Evolutionary conservation across 2,113 vertebrate genomes (phyloP).

Genomic region (Tyrannus savana): DNA sequence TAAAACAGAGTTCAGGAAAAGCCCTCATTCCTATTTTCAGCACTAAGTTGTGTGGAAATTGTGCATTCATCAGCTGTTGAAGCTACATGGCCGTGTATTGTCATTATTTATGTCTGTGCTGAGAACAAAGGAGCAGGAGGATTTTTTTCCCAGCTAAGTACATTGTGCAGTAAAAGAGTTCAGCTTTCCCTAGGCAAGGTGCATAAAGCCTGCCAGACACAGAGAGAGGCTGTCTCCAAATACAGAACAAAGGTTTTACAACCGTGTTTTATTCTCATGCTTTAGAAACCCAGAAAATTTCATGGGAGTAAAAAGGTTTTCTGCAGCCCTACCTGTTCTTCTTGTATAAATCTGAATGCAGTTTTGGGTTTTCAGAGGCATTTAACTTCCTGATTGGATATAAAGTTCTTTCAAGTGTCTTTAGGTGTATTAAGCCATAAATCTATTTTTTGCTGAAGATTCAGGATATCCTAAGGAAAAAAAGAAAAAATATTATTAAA

Average conservation of each 20-base stretch:
- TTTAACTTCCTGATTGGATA: background rate
- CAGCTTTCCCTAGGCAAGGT: background rate
- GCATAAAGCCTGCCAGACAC: background rate
- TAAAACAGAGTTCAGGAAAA: background rate
- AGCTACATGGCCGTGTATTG: accelerated
- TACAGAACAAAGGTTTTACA: background rate
- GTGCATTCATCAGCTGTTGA: background rate
- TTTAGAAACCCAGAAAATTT: background rate
- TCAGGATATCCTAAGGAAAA: background rate
- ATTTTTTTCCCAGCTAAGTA: background rate
- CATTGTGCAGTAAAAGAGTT: background rate
- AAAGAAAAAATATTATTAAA: background rate
- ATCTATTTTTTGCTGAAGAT: background rate
- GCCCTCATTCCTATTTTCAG: background rate
- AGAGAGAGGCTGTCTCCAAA: background rate
- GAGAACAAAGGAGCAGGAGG: background rate
- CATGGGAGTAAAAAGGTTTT: background rate
- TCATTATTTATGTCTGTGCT: background rate
- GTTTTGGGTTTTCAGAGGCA: background rate
- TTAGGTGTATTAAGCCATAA: background rate
- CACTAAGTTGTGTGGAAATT: background rate
- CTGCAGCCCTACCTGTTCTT: background rate
- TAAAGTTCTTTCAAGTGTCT: background rate
- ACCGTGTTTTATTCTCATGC: accelerated
- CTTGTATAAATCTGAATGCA: background rate